Evolutionary conservation across 1,140 invertebrate genomes (phyloP).

Genomic region (Lucilia cuprina): DNA sequence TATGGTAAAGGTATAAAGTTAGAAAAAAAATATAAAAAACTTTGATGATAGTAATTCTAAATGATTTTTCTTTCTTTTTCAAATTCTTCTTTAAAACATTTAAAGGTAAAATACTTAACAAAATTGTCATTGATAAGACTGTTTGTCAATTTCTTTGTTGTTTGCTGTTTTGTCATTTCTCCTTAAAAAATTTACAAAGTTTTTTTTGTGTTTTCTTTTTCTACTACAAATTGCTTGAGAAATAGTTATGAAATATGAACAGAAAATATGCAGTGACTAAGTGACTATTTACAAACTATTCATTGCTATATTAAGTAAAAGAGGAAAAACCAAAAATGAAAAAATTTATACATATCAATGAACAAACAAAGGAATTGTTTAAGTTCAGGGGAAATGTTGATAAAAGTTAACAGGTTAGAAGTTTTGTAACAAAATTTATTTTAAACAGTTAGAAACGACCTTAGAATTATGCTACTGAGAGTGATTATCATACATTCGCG

Average conservation of each 20-base stretch:
- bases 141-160: neutral
- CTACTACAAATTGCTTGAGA: neutral
- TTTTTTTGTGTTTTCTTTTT: too few relatives aligned
- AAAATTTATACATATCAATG: neutral
- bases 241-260: neutral
- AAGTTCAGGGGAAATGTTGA: too few relatives aligned
- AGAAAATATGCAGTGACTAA: neutral
- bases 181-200: neutral
- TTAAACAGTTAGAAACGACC: too few relatives aligned
- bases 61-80: neutral
- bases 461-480: too few relatives aligned
- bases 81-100: neutral
- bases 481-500: too few relatives aligned
- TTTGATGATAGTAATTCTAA: neutral
- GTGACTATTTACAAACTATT: conserved; percentile 3
- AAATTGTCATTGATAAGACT: neutral
- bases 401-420: too few relatives aligned
- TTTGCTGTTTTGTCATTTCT: neutral
- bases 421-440: too few relatives aligned
- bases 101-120: neutral
- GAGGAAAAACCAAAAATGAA: neutral
- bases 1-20: neutral
- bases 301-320: neutral
- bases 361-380: too few relatives aligned
- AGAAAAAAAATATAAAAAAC: neutral